phyloP scores from a whole-genome alignment of 2,888 invertebrate genomes.

The Epiblema foenella region DNA sequence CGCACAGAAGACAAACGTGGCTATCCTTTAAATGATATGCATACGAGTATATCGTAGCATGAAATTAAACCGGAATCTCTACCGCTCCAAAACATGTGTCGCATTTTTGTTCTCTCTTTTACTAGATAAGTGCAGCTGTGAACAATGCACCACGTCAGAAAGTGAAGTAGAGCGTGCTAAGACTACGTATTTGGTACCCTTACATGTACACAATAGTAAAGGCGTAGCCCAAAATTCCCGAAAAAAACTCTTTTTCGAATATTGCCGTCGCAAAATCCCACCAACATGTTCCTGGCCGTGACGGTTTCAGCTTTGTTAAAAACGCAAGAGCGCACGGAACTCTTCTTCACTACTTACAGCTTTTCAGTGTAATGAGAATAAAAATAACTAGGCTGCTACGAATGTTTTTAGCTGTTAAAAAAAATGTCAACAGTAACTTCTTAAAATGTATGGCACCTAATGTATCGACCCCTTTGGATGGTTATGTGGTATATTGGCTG shows the following conservation, averaged over 20 bases:
- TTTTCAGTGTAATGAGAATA: not conserved
- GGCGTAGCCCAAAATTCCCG: slow-evolving; percentile 11
- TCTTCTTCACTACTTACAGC: slow-evolving; percentile 9
- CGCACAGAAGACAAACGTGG: too few relatives aligned
- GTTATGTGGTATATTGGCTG: too few relatives aligned
- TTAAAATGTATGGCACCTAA: too few relatives aligned
- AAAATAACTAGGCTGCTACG: not conserved
- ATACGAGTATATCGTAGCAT: too few relatives aligned
- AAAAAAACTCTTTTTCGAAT: slow-evolving; percentile 25
- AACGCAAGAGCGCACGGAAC: slow-evolving; percentile 15
- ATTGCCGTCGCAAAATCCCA: slow-evolving; percentile 22
- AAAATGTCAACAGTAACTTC: too few relatives aligned
- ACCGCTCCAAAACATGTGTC: not conserved
- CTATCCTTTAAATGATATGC: not conserved
- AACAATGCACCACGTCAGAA: slow-evolving; percentile 3
- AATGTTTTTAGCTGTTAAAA: too few relatives aligned
- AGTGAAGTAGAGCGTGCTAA: slow-evolving; percentile 19
- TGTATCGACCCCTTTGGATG: too few relatives aligned
- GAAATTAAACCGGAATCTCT: not conserved
- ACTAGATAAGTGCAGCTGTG: not conserved
- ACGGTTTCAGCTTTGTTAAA: slow-evolving; percentile 31
- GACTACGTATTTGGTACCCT: slow-evolving; percentile 8
- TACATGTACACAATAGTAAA: slow-evolving; percentile 3
- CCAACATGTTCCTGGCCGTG: slow-evolving; percentile 16
- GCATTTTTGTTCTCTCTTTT: slow-evolving; percentile 6